Conservation (phyloP, 2,797 vertebrate genomes). For the Sebastes glaucus region DNA sequence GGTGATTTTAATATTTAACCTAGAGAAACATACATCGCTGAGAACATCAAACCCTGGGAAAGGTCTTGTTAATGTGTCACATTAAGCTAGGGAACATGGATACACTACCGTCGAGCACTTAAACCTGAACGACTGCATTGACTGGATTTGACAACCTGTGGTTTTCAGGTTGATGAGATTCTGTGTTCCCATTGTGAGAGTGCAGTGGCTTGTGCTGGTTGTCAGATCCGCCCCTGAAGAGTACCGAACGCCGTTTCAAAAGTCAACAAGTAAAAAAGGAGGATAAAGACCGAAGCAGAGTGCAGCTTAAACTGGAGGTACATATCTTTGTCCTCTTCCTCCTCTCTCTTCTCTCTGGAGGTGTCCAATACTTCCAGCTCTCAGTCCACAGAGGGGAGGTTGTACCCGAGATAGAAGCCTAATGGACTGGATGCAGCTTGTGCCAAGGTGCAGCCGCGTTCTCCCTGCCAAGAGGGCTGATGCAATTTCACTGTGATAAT, state of each 20-base stretch:
- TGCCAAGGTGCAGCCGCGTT: slow-evolving; percentile 57
- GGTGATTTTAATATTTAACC: neutral
- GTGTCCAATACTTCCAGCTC: slow-evolving; percentile 24
- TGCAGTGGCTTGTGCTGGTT: neutral
- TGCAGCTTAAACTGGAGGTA: neutral
- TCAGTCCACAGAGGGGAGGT: slow-evolving; percentile 8
- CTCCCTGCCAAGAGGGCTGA: slow-evolving; percentile 52
- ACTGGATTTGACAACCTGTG: slow-evolving; percentile 25
- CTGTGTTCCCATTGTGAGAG: neutral
- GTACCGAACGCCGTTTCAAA: neutral
- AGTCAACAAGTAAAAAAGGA: neutral
- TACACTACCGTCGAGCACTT: neutral
- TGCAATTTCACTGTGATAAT: slow-evolving; percentile 71
- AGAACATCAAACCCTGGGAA: neutral
- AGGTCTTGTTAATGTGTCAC: neutral
- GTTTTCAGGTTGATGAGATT: slow-evolving; percentile 33
- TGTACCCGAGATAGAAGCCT: slow-evolving; percentile 46
- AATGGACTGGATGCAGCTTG: slow-evolving; percentile 51
- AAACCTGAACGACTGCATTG: slow-evolving; percentile 5
- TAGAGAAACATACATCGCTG: neutral
- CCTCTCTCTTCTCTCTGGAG: neutral
- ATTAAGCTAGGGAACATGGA: neutral
- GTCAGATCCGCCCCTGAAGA: neutral
- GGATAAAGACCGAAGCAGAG: neutral
- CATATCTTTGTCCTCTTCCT: neutral